phyloP scores from a whole-genome alignment of 2,888 invertebrate genomes.

The Thecophora atra region DNA sequence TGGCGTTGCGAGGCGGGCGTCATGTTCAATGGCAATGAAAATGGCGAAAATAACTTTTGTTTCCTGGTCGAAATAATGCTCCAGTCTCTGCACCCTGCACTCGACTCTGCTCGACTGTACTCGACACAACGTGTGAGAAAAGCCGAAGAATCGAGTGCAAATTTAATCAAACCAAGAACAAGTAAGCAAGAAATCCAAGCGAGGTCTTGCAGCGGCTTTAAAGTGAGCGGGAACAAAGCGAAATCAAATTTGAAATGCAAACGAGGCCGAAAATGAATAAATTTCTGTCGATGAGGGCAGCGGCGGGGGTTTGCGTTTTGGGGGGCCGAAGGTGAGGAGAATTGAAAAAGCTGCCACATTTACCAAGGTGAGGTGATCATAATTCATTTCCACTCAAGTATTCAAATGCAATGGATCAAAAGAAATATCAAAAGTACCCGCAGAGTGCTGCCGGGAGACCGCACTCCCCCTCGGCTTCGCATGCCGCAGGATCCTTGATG shows the following conservation, averaged over 20 bases:
- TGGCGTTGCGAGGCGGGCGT: background rate
- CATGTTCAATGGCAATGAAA: slow-evolving; percentile 17
- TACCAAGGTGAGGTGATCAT: background rate
- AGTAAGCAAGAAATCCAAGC: background rate
- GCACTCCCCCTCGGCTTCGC: background rate
- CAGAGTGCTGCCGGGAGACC: background rate
- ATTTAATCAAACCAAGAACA: slow-evolving; percentile 26
- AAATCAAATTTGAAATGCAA: slow-evolving; percentile 20
- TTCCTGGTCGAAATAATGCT: slow-evolving; percentile 22
- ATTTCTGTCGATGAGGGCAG: background rate
- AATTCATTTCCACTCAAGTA: slow-evolving; percentile 11
- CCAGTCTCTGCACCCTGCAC: background rate
- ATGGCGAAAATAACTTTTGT: slow-evolving; percentile 18
- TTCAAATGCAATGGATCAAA: slow-evolving; percentile 13
- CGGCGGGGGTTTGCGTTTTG: too few relatives aligned
- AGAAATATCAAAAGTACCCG: slow-evolving; percentile 6
- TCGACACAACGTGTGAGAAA: background rate
- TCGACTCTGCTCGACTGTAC: background rate
- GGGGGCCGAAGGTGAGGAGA: background rate
- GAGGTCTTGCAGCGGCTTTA: background rate
- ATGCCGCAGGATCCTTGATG: background rate
- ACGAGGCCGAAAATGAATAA: slow-evolving; percentile 18
- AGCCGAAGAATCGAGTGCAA: slow-evolving; percentile 4
- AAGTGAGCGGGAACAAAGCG: background rate
- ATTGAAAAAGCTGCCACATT: background rate